Evolutionary conservation across 2,888 invertebrate genomes (phyloP), one percentile per base, ranked within the genome.

Genomic region (Eupithecia tripunctaria): DNA sequence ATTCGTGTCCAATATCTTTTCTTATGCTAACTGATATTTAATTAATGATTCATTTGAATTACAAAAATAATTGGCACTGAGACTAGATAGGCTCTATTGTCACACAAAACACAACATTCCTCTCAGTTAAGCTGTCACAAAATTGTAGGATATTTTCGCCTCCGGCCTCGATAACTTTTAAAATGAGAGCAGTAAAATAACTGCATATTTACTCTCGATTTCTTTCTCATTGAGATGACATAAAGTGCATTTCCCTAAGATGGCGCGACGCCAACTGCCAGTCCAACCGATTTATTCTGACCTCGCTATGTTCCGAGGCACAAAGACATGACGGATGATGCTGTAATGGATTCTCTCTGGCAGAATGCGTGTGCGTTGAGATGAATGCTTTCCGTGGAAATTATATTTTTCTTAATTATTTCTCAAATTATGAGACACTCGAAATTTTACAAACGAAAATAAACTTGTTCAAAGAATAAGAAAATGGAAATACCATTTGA

Each of bases 221-320:
- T 79, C 78, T 80, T 80, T 82, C 89, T 85, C 89, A 88, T 91
- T 91, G 85, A 77, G 79, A 86, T 89, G 91, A 89, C 90, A 85
- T 83, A 82, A 79, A 86, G 91, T 90, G 87, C 90, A 75, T 91
- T 91, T 87, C 85, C 89, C 88, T 76, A 77, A 80, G 85, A 32
- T 90, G 91, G 91, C 89, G 43, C 8, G 51, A 73, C 77, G 87
- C 91, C 91, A 91, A 89, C 64, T 63, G 60, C 29, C 67, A 80
- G 76, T 7, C 25, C 56, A 25, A 21, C 78, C 73, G 75, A 38
- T 72, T 60, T 78, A 80, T 80, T 78, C 60, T 72, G 76, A 75
- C 79, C 79, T 78, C 78, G 76, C 68, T 15, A 38, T 68, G 75
- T 66, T 64, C 47, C 8, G 38, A 27, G 25, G 43, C 21, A 74